Percentiles rank a stretch among this genome's conserved stretches.
Evolutionary conservation across 1,140 invertebrate genomes (phyloP).

Genomic region (Spodoptera litura): DNA sequence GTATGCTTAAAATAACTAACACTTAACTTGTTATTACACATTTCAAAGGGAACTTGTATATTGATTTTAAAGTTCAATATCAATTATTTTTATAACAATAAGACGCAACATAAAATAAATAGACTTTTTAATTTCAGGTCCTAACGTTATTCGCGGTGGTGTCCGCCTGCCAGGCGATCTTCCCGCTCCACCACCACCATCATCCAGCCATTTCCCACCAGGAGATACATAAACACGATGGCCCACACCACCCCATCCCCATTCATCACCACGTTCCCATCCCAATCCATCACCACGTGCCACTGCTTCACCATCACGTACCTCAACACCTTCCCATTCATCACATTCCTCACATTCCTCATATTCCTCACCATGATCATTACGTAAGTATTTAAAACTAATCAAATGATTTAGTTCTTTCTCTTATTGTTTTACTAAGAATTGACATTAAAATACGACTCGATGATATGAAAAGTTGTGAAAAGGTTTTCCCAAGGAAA

Average conservation of each 20-base stretch:
- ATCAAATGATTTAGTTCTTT: no score
- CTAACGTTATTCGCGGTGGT: conserved; percentile 59
- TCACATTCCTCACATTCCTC: conserved; percentile 56
- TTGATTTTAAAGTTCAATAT: no score
- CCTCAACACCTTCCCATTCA: conserved; percentile 26
- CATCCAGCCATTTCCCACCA: conserved; percentile 77
- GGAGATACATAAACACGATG: conserved; percentile 71
- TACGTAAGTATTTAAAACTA: conserved; percentile 69
- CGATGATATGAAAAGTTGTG: no score
- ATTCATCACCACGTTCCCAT: conserved; percentile 59
- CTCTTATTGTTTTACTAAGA: no score
- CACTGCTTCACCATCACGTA: conserved; percentile 19
- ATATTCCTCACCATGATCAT: conserved; percentile 74
- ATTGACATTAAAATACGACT: no score
- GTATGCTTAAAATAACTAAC: no score
- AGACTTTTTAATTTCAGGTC: conserved; percentile 49
- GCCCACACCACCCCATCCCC: conserved; percentile 62
- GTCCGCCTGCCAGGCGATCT: conserved; percentile 72
- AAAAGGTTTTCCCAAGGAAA: no score
- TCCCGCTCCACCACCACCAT: conserved; percentile 74
- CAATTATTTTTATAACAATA: no score
- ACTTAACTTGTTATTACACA: no score
- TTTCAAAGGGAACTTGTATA: no score
- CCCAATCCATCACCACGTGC: conserved; percentile 55
- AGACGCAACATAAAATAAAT: neutral